phyloP scores from a whole-genome alignment of 2,113 vertebrate species.

The Seriola quinqueradiata region DNA sequence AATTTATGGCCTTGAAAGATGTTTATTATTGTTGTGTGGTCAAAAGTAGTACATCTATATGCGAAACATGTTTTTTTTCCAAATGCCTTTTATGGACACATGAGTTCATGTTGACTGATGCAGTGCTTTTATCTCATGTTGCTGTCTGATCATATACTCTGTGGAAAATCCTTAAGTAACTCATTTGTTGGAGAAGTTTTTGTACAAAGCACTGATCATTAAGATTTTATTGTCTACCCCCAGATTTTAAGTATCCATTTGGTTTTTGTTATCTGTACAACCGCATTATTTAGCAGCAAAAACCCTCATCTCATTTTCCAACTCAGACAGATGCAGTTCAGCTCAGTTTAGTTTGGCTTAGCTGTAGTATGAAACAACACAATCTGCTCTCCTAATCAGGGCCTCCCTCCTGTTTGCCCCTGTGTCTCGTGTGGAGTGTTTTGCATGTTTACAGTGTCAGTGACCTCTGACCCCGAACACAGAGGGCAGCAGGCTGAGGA shows the following conservation, averaged over 20 bases:
- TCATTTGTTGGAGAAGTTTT: neutral
- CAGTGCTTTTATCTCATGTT: neutral
- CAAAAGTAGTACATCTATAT: neutral
- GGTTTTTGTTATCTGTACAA: constrained; percentile 16
- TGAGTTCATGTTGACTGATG: neutral
- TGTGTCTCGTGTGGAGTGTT: constrained; percentile 30
- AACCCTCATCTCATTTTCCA: neutral
- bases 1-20: neutral
- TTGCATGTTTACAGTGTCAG: constrained; percentile 52
- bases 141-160: neutral
- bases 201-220: neutral
- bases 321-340: neutral
- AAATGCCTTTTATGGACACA: neutral
- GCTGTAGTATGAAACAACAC: constrained; percentile 10
- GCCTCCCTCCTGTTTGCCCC: constrained; percentile 34
- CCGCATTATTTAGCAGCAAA: neutral
- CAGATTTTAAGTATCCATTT: neutral
- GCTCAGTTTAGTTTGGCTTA: neutral
- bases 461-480: constrained; percentile 58
- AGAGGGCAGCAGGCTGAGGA: constrained; percentile 42
- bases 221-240: neutral
- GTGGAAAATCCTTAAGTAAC: neutral
- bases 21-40: neutral
- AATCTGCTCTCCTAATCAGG: constrained; percentile 42
- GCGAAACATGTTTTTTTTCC: neutral